Conservation (phyloP, 2,888 invertebrate species). For the Phyto melanocephala region DNA sequence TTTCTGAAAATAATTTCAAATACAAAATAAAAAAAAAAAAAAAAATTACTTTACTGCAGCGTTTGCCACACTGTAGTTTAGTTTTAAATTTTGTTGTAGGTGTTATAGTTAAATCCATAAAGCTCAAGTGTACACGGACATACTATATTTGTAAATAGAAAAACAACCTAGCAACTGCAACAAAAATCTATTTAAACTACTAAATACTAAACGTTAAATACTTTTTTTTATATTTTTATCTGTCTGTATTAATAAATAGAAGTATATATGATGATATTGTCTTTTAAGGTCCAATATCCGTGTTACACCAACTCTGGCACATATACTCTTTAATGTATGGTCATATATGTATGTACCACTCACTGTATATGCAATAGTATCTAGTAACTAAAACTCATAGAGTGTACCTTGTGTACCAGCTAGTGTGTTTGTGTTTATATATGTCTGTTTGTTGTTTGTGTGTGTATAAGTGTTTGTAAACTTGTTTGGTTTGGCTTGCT, state of each 20-base stretch:
- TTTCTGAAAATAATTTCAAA: no score
- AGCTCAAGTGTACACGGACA: slow-evolving; percentile 25
- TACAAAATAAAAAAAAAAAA: no score
- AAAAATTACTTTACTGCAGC: no score
- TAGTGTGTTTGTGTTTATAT: neutral
- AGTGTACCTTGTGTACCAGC: neutral
- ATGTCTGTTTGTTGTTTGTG: no score
- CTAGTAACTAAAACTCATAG: neutral
- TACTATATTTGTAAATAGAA: slow-evolving; percentile 21
- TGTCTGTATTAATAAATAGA: neutral
- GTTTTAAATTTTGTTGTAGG: slow-evolving; percentile 44
- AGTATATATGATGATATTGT: slow-evolving; percentile 13
- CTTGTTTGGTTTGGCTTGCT: slow-evolving; percentile 21
- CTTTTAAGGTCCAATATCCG: slow-evolving; percentile 44
- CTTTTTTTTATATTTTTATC: slow-evolving; percentile 14
- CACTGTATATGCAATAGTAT: neutral
- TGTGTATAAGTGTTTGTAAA: slow-evolving; percentile 21
- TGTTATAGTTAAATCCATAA: slow-evolving; percentile 42
- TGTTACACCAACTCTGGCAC: slow-evolving; percentile 25
- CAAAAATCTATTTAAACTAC: slow-evolving; percentile 34
- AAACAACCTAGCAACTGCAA: neutral
- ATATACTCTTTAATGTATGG: neutral
- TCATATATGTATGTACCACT: neutral
- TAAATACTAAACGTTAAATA: slow-evolving; percentile 53
- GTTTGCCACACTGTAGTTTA: slow-evolving; percentile 7